Base-by-base conservation (phyloP, 2,113 vertebrate genomes). In the Bathybates hornii region DNA sequence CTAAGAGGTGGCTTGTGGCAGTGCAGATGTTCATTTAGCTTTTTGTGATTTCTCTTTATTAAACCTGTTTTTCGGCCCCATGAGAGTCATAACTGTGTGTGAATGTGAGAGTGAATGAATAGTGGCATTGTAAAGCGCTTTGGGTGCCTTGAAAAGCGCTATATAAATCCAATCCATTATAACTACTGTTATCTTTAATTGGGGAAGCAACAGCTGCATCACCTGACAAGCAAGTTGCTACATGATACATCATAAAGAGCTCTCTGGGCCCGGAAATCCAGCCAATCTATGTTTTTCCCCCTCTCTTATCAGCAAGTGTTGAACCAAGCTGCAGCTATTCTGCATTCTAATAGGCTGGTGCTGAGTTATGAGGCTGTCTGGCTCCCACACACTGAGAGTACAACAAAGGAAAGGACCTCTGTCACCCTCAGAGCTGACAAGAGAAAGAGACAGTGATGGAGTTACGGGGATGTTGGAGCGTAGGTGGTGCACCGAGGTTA, bases 341-440 rank as follows among this genome's bases (percentile, higher is more conserved):
- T 73, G 83, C 2, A 13, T 90, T 83, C 82, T 94, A 90, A 95
- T 92, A 59, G 89, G 63, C 61, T 76, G 19, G 76, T 88, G 89
- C 86, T 92, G 92, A 95, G 90, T 92, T 94, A 91, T 91, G 89
- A 89, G 90, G 52, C 87, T 91, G 89, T 89, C 84, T 87, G 56
- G 14, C 50, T 84, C 68, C 19, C 71, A 17, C 6, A 87, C 82
- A 78, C 45, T 41, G 19, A 50, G 61, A 78, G 16, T 61, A 10
- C 56, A 91, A 91, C 68, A 92, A 90, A 92, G 45, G 59, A 86
- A 80, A 68, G 80, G 48, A 84, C 87, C 83, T 82, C 73, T 63
- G 19, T 54, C 43, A 54, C 56, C 9, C 59, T 71, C 27, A 10
- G 43, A 54, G 80, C 16, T 86, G 81, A 85, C 54, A 45, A 53